These are phyloP conservation scores for Paramacrobiotus metropolitanus DNA, from an alignment of 1,140 invertebrate species.

Conservation along the genomic window DNA sequence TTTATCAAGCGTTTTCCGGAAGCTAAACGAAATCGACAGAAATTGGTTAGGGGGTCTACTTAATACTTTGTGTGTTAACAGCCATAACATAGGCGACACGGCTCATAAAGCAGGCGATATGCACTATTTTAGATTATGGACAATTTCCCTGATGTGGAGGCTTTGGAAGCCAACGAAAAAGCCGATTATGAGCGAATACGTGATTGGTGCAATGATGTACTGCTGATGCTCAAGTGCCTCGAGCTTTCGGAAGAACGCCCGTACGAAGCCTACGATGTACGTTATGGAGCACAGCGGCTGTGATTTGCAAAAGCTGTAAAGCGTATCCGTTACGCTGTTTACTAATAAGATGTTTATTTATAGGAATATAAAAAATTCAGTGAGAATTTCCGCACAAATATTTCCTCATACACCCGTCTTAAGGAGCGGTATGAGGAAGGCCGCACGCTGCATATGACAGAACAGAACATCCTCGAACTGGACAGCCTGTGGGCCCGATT, in stretches of 20 bases:
- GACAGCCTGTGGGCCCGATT: background rate
- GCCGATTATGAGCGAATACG: background rate
- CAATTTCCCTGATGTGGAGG: background rate
- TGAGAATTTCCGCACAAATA: background rate
- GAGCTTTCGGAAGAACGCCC: background rate
- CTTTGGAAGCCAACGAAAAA: background rate
- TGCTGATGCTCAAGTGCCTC: background rate
- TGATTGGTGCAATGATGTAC: background rate
- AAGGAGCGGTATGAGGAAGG: background rate
- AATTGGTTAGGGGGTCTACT: background rate
- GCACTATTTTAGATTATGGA: background rate
- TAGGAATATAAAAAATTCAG: background rate
- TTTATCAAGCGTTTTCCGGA: conserved; percentile 29
- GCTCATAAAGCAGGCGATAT: background rate
- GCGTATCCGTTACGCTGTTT: no score
- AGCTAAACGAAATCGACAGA: background rate
- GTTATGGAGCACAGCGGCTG: no score
- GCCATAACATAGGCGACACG: no score
- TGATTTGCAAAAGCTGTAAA: no score
- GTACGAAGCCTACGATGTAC: background rate
- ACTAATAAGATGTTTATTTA: background rate
- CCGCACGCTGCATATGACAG: background rate
- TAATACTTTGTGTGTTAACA: no score
- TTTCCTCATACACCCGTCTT: background rate
- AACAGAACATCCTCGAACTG: background rate